Evolutionary conservation across 2,888 invertebrate species (phyloP).

Genomic region (Stenurella melanura): DNA sequence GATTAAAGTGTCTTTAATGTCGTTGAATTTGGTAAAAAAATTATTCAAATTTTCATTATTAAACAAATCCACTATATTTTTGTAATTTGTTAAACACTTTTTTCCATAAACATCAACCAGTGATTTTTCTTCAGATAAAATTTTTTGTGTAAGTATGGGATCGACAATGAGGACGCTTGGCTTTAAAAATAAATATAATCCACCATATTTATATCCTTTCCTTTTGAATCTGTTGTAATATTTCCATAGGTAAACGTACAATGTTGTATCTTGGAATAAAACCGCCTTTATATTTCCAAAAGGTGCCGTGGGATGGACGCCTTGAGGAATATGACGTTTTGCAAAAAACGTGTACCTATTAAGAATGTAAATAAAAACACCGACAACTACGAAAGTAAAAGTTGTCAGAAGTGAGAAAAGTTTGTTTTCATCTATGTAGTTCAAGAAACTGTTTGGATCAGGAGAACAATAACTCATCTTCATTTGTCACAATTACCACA

Average conservation of each 20-base stretch:
- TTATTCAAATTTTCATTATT: conserved; percentile 27
- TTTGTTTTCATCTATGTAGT: conserved; percentile 49
- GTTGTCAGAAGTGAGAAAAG: conserved; percentile 49
- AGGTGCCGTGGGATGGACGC: conserved; percentile 54
- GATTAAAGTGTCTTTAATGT: conserved; percentile 35
- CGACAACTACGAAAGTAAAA: conserved; percentile 49
- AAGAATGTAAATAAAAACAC: conserved; percentile 51
- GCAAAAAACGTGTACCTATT: conserved; percentile 55
- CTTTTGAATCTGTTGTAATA: conserved; percentile 59
- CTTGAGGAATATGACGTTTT: conserved; percentile 48
- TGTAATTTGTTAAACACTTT: conserved; percentile 17
- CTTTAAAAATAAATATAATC: conserved; percentile 59
- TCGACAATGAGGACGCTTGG: conserved; percentile 56
- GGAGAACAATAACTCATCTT: conserved; percentile 41
- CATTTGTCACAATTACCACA: neutral
- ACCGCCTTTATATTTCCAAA: conserved; percentile 60
- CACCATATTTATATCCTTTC: conserved; percentile 54
- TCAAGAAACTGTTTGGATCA: conserved; percentile 41
- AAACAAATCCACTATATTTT: conserved; percentile 40
- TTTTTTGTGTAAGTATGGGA: conserved; percentile 34
- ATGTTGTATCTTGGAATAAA: conserved; percentile 47
- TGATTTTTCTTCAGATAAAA: conserved; percentile 43
- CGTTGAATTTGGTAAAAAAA: conserved; percentile 44
- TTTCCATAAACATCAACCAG: conserved; percentile 24
- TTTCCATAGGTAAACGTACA: conserved; percentile 59